Conservation (phyloP, 2,888 invertebrate genomes). For the Eupsilia transversa region DNA sequence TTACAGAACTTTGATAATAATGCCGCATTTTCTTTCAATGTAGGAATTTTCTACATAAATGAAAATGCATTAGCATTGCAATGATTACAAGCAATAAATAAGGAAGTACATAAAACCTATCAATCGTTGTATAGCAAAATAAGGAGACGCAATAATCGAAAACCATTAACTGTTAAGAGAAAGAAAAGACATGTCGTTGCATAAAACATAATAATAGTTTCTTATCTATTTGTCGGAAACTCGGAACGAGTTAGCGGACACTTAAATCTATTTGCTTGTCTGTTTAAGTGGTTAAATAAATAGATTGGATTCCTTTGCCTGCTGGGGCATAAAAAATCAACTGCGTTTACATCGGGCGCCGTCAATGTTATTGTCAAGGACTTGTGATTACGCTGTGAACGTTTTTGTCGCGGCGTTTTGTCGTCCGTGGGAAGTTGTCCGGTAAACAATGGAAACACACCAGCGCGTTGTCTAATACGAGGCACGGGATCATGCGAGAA, state of each 20-base stretch:
- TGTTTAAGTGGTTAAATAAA: constrained; percentile 63
- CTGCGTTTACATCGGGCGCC: constrained; percentile 64
- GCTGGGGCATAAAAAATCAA: constrained; percentile 61
- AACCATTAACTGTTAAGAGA: constrained; percentile 22
- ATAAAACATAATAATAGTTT: constrained; percentile 30
- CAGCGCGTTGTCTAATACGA: constrained; percentile 59
- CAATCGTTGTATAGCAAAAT: constrained; percentile 8
- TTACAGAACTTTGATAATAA: not conserved
- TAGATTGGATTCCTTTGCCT: constrained; percentile 66
- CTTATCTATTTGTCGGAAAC: constrained; percentile 29
- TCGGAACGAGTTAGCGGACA: constrained; percentile 29
- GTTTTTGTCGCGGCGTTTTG: constrained; percentile 69
- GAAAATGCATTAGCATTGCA: not conserved
- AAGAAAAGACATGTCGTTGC: constrained; percentile 12
- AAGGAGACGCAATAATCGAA: not conserved
- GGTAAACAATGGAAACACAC: constrained; percentile 68
- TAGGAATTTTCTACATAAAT: not conserved
- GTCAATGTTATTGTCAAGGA: constrained; percentile 76
- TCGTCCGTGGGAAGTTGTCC: constrained; percentile 70
- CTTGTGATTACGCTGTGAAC: constrained; percentile 67
- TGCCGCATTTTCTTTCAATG: not conserved
- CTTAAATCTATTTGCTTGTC: constrained; percentile 59
- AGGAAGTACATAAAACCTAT: constrained; percentile 7
- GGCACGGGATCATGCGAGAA: constrained; percentile 59
- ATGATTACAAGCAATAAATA: constrained; percentile 5